Conservation (phyloP, 1,140 invertebrate genomes). For the Argopecten irradians region DNA sequence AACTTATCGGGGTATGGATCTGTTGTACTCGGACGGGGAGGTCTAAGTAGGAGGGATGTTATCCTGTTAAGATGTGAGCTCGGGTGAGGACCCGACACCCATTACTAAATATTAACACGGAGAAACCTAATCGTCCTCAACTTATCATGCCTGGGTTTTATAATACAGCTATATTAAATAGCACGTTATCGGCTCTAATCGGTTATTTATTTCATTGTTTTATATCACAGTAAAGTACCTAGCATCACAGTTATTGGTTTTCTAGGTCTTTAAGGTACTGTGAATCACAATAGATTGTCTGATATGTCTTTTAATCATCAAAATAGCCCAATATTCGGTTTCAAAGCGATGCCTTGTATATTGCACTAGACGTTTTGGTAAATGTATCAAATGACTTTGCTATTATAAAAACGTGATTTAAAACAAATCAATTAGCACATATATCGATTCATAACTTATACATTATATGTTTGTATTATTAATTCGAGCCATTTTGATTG, state of each 20-base stretch:
- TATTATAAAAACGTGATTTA: not conserved
- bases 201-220: not conserved
- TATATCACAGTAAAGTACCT: not conserved
- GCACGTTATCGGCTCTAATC: not conserved
- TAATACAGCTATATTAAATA: not conserved
- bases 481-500: not conserved
- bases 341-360: not conserved
- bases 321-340: constrained; percentile 3
- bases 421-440: not conserved
- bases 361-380: not conserved
- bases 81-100: not conserved
- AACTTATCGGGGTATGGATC: not conserved
- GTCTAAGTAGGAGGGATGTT: not conserved
- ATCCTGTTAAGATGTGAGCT: constrained; percentile 21
- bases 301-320: not conserved
- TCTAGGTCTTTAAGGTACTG: not conserved
- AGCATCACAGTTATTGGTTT: not conserved
- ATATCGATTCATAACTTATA: not conserved
- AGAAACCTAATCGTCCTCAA: constrained; percentile 9
- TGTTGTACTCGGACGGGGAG: not conserved
- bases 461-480: not conserved
- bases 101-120: constrained; percentile 9
- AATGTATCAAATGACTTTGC: constrained; percentile 5
- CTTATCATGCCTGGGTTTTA: not conserved
- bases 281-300: not conserved